A percentile compares a stretch with the other conserved stretches of the same genome.
Evolutionary conservation across 2,113 vertebrate species (phyloP).

Genomic region (crab-eating macaque (Macaca fascicularis)): DNA sequence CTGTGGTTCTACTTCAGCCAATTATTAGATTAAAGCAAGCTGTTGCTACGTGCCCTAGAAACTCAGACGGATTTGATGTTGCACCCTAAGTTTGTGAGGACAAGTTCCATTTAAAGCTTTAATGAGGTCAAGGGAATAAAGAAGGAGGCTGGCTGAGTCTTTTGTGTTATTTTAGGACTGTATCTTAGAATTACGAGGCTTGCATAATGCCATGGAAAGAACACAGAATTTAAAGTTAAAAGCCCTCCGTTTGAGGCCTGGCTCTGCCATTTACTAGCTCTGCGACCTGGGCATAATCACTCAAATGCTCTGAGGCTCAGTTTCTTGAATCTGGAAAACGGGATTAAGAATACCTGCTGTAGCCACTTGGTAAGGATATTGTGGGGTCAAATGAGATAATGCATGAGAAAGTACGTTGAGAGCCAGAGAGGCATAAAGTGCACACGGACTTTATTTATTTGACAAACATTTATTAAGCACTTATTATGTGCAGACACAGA

Average conservation of each 20-base stretch:
- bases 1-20: conserved; percentile 47
- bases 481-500: neutral
- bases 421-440: neutral
- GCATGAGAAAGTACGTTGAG: neutral
- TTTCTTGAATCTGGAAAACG: neutral
- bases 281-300: neutral
- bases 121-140: conserved; percentile 63
- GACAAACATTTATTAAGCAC: neutral
- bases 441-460: neutral
- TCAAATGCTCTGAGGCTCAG: neutral
- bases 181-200: conserved; percentile 43
- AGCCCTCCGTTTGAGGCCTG: neutral
- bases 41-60: conserved; percentile 58
- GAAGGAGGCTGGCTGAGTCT: conserved; percentile 19
- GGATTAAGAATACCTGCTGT: neutral
- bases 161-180: conserved; percentile 49
- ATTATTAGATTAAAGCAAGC: conserved; percentile 67
- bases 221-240: neutral
- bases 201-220: neutral
- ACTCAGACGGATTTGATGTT: conserved; percentile 37
- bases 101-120: conserved; percentile 60
- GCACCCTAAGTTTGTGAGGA: conserved; percentile 57
- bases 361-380: neutral
- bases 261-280: neutral
- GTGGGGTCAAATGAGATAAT: neutral